Percentiles rank a stretch among this genome's conserved stretches.
Conservation (phyloP, 2,797 vertebrate genomes). For the Botia almorhae region DNA sequence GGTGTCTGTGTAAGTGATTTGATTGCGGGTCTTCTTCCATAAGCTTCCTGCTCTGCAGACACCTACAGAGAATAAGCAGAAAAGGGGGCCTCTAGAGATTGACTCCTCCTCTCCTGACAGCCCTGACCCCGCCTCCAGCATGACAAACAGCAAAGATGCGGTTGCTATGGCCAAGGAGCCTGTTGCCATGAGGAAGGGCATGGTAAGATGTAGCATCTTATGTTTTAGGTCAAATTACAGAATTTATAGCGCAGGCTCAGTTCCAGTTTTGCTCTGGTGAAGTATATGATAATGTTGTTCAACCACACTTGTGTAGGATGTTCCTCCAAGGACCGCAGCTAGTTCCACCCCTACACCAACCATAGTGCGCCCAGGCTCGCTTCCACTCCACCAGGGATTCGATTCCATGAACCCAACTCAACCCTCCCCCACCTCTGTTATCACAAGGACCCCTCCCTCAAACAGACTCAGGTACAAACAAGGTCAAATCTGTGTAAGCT, state of each 20-base stretch:
- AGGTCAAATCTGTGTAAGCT: too few relatives aligned
- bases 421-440: constrained; percentile 97
- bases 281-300: not conserved
- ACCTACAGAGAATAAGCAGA: constrained; percentile 87
- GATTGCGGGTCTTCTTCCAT: constrained; percentile 5
- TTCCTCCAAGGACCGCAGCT: constrained; percentile 80
- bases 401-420: constrained; percentile 90
- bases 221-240: not conserved
- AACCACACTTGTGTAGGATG: constrained; percentile 77
- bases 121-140: constrained; percentile 81
- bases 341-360: constrained; percentile 91
- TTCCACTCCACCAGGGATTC: constrained; percentile 90
- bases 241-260: not conserved
- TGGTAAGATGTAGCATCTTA: constrained; percentile 44
- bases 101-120: constrained; percentile 91
- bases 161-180: constrained; percentile 53
- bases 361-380: constrained; percentile 93
- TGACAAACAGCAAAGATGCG: constrained; percentile 75
- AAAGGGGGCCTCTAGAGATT: constrained; percentile 90
- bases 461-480: constrained; percentile 88
- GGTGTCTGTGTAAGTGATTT: constrained; percentile 5
- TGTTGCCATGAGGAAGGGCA: constrained; percentile 51
- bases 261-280: not conserved
- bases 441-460: constrained; percentile 95
- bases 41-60: constrained; percentile 74